Base-by-base conservation (phyloP, 2,797 vertebrate genomes). In the Odontamblyopus rebecca region DNA sequence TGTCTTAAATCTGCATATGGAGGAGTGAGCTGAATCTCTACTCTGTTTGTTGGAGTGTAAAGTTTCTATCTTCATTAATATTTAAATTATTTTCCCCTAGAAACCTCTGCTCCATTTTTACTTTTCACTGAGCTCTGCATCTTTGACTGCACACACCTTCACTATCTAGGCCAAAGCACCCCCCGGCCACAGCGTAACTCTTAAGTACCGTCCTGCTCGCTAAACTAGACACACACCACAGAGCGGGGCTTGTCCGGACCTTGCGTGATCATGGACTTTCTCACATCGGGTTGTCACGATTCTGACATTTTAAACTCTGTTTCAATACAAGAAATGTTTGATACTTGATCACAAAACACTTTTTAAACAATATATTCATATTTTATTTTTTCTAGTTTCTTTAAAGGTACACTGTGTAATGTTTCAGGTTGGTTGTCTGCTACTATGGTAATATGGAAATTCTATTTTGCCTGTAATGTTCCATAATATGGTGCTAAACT, bases 141-240 rank as follows among this genome's bases (percentile, higher is more conserved):
- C 74, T 88, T 82, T 44, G 61, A 53, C 71, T 71, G 72, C 75
- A 71, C 73, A 88, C 84, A 88, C 86, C 86, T 92, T 84, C 69
- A 73, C 78, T 89, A 93, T 90, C 79, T 89, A 88, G 90, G 89
- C 81, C 90, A 93, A 69, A 82, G 78, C 78, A 80, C 69, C 80
- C 78, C 59, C 63, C 48, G 76, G 85, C 82, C 79, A 79, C 70
- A 51, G 61, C 70, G 76, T 65, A 72, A 81, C 79, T 73, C 59
- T 38, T 53, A 74, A 71, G 64, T 60, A 81, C 69, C 53, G 38
- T 74, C 63, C 68, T 72, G 76, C 72, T 76, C 27, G 72, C 69
- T 63, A 78, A 85, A 81, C 65, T 75, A 81, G 73, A 71, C 69
- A 71, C 27, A 27, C 12, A 29, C 57, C 19, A 2, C 23, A 26